Base-by-base conservation (phyloP, 2,797 vertebrate species). In the Amphiprion clarkii region DNA sequence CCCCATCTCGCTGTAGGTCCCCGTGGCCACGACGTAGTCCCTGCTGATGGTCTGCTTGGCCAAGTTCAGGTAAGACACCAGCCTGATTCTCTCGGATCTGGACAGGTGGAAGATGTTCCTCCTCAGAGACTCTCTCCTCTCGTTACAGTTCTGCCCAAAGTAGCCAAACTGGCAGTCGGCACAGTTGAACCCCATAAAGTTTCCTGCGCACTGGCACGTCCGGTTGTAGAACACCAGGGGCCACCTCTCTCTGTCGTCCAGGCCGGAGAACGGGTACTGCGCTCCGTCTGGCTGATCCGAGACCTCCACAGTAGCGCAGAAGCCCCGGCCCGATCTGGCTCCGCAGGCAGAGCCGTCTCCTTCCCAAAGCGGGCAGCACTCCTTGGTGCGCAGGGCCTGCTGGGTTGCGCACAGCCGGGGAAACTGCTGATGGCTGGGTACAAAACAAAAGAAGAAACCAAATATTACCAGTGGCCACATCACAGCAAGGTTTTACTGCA, bases 221-320 rank as follows among this genome's bases (percentile, higher is more conserved):
- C 97, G 90, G 82, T 98, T 99, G 86, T 96, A 99, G 82, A 99
- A 99, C 16, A 96, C 95, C 14, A 95, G 78, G 0, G 98, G 98
- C 98, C 98, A 99, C 31, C 93, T 95, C 65, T 99, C 98, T 39
- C 98, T 89, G 86, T 99, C 97, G 33, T 99, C 98, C 87, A 97
- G 71, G 0, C 96, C 97, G 0, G 88, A 91, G 81, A 98, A 98
- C 46, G 97, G 97, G 75, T 96, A 99, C 68, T 98, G 97, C 0
- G 96, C 94, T 10, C 97, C 97, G 16, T 95, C 61, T 0, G 96
- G 93, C n/a, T 92, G 93, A 0, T 84, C 92, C 2, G 96, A 87
- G 2, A 97, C 87, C 31, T 87, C 66, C 21, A 97, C 93, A 0
- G 96, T 92, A 81, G 91, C 89, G 49, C 98, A 99, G 62, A 85